A percentile compares a stretch with the other conserved stretches of the same genome.
Evolutionary conservation across 2,113 vertebrate species (phyloP).

Genomic region (human): GRCh38 chr6:17948001-17948500

Average conservation of each 20-base stretch:
- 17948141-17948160: background rate
- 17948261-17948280: background rate
- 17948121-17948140: background rate
- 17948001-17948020: background rate
- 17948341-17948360: background rate
- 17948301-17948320: background rate
- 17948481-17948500: background rate
- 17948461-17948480: background rate
- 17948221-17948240: background rate
- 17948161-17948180: background rate
- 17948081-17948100: background rate
- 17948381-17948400: background rate
- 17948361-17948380: background rate
- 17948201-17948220: background rate
- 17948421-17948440: background rate
- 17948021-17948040: background rate
- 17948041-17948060: background rate
- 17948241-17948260: background rate
- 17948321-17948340: background rate
- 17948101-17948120: background rate
- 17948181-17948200: background rate
- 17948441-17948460: background rate
- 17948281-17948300: background rate
- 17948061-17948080: background rate
- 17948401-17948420: background rate